Evolutionary conservation across 92 coral and sea anemone genomes (phyloP), one percentile per base, ranked within the genome.

Genomic region (Pocillopora meandrina): DNA sequence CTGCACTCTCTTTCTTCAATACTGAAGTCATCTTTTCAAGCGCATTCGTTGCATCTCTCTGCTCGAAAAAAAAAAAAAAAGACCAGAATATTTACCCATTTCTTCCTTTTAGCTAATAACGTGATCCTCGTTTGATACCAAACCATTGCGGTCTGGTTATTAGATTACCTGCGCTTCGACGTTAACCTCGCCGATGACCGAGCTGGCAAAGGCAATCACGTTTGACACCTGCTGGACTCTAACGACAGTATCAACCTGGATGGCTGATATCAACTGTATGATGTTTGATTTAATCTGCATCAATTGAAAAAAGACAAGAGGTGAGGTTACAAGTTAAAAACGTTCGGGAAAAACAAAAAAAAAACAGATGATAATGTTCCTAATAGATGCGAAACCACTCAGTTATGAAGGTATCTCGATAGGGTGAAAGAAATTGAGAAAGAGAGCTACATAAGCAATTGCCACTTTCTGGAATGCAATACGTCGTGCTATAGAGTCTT

Each of bases 251-350:
- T 85, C 71, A 72, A 57, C 77, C 65, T 59, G 56, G 79, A 89
- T 35, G 10, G 76, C 62, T 9, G 89, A 59, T 80, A 89, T 11
- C 74, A 74, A 64, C 63, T 23, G 72, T 18, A 89, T 56, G 61
- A 89, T 89, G 23, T 47, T 65, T 10, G 92, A 79, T 58, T 89
- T 89, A 74, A 89, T 89, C 92, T 89, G 75, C 42, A 42, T 2
- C 49, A 58, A 74, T 31, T 20, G n/a, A 64, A 65, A 5, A 65
- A 33, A 33, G 12, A 10, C 13, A 16, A 42, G 34, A 42, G 49
- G 5, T 12, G 33, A 67, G 23, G 42, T 26, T 23, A 42, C 2
- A 5, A 2, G 49, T 5, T 42, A 2, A 42, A 42, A 42, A 42
- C 49, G 5, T 42, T 2, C 49, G 2, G 49, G 5, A 42, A n/a